Percentiles rank a stretch among this genome's conserved stretches.
Evolutionary conservation across 2,888 invertebrate genomes (phyloP).

Genomic region (Geotrupes spiniger): DNA sequence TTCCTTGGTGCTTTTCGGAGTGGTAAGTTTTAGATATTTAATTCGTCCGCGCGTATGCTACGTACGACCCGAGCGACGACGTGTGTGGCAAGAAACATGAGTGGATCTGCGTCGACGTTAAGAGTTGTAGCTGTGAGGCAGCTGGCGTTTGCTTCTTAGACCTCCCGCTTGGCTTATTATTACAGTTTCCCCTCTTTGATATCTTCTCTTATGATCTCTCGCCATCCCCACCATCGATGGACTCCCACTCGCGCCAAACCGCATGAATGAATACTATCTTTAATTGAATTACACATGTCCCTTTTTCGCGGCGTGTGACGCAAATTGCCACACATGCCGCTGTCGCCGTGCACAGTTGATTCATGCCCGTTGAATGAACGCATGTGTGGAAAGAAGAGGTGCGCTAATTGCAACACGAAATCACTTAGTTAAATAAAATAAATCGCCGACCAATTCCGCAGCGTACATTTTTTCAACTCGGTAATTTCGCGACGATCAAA

Average conservation of each 20-base stretch:
- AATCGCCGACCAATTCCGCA: too few species aligned
- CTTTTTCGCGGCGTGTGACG: conserved; percentile 13
- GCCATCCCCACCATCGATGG: conserved; percentile 2
- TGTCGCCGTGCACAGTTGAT: too few species aligned
- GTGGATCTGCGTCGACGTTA: conserved; percentile 6
- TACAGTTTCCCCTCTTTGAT: conserved; percentile 24
- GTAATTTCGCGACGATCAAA: too few species aligned
- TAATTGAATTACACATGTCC: conserved; percentile 29
- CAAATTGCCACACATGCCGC: conserved; percentile 14
- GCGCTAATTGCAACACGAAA: too few species aligned
- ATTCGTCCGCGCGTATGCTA: not conserved
- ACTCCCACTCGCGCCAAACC: conserved; percentile 19
- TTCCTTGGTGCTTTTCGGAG: too few species aligned
- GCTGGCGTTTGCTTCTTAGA: conserved; percentile 29
- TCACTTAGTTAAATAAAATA: too few species aligned
- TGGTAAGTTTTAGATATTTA: not conserved
- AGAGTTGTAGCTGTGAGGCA: conserved; percentile 21
- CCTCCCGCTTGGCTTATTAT: conserved; percentile 32
- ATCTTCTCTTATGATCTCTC: conserved; percentile 22
- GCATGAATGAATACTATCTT: conserved; percentile 31
- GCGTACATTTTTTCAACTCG: too few species aligned
- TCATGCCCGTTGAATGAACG: too few species aligned
- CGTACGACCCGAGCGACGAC: not conserved
- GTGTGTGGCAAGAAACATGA: conserved; percentile 15
- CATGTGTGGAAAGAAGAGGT: too few species aligned